Evolutionary conservation across 2,797 vertebrate species (phyloP).

Genomic region (Gila robusta): DNA sequence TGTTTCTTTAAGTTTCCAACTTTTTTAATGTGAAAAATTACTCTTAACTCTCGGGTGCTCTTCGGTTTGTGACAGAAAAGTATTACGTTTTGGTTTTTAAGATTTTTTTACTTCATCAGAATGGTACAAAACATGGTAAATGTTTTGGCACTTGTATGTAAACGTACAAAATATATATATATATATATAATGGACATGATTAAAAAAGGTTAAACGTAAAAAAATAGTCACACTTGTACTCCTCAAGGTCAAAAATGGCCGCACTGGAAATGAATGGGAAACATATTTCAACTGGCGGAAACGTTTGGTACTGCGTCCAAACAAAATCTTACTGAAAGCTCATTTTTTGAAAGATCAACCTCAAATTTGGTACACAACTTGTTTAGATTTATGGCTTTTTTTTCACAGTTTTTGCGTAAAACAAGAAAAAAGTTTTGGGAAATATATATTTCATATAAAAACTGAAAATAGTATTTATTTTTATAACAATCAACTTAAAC

Average conservation of each 20-base stretch:
- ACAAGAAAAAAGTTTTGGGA: too few relatives aligned
- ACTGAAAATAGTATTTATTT: too few relatives aligned
- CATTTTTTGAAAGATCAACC: too few relatives aligned
- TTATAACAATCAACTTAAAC: too few relatives aligned
- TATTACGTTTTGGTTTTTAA: accelerated
- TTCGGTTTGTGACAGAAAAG: background rate
- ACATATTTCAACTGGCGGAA: too few relatives aligned
- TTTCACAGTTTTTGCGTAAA: too few relatives aligned
- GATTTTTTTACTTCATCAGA: background rate
- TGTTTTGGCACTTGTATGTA: background rate
- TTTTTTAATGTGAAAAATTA: background rate
- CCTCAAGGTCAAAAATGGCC: background rate
- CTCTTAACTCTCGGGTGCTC: background rate
- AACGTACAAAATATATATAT: background rate
- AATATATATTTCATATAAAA: too few relatives aligned
- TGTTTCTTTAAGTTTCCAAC: background rate
- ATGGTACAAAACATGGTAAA: background rate
- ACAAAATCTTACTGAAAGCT: background rate
- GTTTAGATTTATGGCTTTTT: too few relatives aligned
- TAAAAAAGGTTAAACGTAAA: background rate
- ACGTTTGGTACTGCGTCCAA: too few relatives aligned
- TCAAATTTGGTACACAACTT: too few relatives aligned
- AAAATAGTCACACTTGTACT: background rate
- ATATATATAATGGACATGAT: background rate
- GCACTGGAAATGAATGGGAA: background rate